phyloP scores from a whole-genome alignment of 2,797 vertebrate species.

The Typhlichthys eigenmanni region DNA sequence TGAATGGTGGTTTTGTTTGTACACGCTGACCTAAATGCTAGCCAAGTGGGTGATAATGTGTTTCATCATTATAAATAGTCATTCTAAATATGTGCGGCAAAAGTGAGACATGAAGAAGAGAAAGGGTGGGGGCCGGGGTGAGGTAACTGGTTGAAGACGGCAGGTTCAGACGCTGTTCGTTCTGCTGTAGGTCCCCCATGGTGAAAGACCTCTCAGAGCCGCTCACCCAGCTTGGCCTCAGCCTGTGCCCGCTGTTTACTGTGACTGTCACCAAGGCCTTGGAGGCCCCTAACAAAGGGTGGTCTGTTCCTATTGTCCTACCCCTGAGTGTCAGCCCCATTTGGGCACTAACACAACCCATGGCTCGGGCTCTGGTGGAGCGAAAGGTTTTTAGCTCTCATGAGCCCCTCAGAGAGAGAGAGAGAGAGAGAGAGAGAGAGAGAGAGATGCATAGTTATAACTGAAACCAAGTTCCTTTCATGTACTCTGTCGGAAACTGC shows the following conservation, averaged over 20 bases:
- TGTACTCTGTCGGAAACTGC: conserved; percentile 67
- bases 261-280: conserved; percentile 89
- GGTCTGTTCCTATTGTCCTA: conserved; percentile 91
- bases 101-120: conserved; percentile 3
- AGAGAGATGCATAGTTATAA: conserved; percentile 57
- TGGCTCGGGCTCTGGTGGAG: conserved; percentile 46
- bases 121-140: conserved; percentile 1
- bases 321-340: conserved; percentile 79
- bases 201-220: conserved; percentile 87
- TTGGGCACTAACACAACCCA: conserved; percentile 63
- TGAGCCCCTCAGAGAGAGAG: conserved; percentile 41
- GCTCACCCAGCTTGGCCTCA: conserved; percentile 82
- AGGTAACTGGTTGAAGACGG: conserved; percentile 6
- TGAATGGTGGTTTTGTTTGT: background rate
- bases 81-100: background rate
- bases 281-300: conserved; percentile 90
- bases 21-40: background rate
- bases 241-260: conserved; percentile 86
- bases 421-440: conserved; percentile 19
- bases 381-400: conserved; percentile 53
- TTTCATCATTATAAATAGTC: background rate
- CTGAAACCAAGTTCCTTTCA: conserved; percentile 67
- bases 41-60: conserved; percentile 7
- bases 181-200: conserved; percentile 82
- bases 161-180: conserved; percentile 49